A percentile compares a stretch with the other conserved stretches of the same genome.
These are phyloP conservation scores for Graphium colonna DNA, from an alignment of 2,888 invertebrate genomes.

Conservation along the genomic window DNA sequence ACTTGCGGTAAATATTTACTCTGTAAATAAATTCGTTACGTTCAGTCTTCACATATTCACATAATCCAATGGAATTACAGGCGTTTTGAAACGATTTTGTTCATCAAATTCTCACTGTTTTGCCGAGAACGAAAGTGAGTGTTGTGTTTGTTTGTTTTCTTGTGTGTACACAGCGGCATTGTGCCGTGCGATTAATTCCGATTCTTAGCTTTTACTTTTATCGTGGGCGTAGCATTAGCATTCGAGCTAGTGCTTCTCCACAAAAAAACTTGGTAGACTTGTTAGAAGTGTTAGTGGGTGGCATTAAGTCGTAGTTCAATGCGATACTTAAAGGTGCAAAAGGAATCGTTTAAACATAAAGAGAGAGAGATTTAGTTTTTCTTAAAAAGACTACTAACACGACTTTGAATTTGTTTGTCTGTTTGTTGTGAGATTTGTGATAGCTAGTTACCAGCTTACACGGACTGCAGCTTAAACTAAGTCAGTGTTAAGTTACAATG, in stretches of 20 bases:
- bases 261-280: conserved; percentile 29
- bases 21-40: too few relatives aligned
- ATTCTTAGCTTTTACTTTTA: conserved; percentile 30
- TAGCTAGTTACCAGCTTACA: background rate
- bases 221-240: conserved; percentile 36
- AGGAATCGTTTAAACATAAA: conserved; percentile 16
- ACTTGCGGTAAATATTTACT: too few relatives aligned
- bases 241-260: conserved; percentile 28
- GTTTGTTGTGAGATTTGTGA: background rate
- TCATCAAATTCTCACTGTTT: conserved; percentile 5
- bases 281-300: conserved; percentile 33
- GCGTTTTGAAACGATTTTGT: background rate
- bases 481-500: too few relatives aligned
- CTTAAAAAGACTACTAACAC: conserved; percentile 6
- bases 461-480: too few relatives aligned
- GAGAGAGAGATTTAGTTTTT: conserved; percentile 13
- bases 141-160: conserved; percentile 5
- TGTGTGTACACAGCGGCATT: conserved; percentile 8
- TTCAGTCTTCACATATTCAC: too few relatives aligned
- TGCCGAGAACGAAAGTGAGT: conserved; percentile 18
- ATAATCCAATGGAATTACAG: background rate
- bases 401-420: conserved; percentile 7
- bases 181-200: conserved; percentile 31
- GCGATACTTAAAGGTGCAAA: conserved; percentile 16
- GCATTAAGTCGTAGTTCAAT: conserved; percentile 31